These are phyloP conservation scores for Garrulus glandarius DNA, from an alignment of 2,797 vertebrate genomes.

Conservation along the genomic window DNA sequence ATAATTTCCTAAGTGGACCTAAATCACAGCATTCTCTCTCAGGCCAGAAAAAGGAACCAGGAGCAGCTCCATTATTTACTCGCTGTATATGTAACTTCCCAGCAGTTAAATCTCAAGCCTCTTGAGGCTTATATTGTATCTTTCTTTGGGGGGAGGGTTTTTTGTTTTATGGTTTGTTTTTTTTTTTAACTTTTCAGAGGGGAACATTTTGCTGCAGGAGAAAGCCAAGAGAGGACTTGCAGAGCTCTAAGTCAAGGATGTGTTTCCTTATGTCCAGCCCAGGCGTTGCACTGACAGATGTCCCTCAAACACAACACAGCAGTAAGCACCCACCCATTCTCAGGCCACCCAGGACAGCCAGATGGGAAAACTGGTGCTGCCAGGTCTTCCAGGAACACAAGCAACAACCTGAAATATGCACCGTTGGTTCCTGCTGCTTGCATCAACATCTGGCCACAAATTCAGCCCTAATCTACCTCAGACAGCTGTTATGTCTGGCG, in stretches of 20 bases:
- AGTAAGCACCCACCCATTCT: not conserved
- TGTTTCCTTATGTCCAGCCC: not conserved
- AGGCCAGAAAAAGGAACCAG: not conserved
- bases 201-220: not conserved
- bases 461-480: slow-evolving; percentile 23
- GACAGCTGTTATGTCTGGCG: slow-evolving; percentile 48
- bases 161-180: not conserved
- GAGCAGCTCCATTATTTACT: not conserved
- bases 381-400: not conserved
- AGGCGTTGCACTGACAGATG: not conserved
- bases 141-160: not conserved
- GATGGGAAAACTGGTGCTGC: not conserved
- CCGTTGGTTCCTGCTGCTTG: not conserved
- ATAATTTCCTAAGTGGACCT: not conserved
- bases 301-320: not conserved
- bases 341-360: not conserved
- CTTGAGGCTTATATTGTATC: not conserved
- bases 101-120: not conserved
- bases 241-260: not conserved
- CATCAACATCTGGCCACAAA: slow-evolving; percentile 4
- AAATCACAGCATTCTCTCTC: not conserved
- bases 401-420: not conserved
- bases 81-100: not conserved
- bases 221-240: not conserved
- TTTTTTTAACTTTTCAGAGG: not conserved